phyloP scores from a whole-genome alignment of 2,888 invertebrate genomes.

The Atrina japonica region DNA sequence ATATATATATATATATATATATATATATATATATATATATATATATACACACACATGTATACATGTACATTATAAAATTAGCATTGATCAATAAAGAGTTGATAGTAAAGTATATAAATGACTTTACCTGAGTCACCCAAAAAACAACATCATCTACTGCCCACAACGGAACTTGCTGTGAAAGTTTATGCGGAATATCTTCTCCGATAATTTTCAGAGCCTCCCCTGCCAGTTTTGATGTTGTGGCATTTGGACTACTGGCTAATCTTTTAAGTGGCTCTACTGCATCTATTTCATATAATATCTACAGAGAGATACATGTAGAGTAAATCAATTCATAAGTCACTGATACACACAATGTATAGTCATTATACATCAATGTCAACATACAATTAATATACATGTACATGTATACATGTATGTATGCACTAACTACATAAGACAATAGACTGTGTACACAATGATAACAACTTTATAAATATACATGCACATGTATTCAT shows the following conservation, averaged over 20 bases:
- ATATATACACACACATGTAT: not conserved
- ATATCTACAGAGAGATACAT: conserved; percentile 86
- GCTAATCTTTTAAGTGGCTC: conserved; percentile 97
- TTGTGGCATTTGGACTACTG: conserved; percentile 98
- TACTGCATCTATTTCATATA: conserved; percentile 96
- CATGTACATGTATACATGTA: not conserved
- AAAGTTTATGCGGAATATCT: conserved; percentile 97
- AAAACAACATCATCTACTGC: conserved; percentile 92
- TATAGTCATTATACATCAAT: too few relatives aligned
- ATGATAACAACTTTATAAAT: too few relatives aligned
- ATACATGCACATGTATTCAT: too few relatives aligned
- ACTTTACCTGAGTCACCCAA: conserved; percentile 93
- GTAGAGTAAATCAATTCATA: too few relatives aligned
- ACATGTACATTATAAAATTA: too few relatives aligned
- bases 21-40: too few relatives aligned
- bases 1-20: too few relatives aligned
- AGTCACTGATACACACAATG: too few relatives aligned
- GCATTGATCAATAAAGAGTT: too few relatives aligned
- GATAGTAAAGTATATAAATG: too few relatives aligned
- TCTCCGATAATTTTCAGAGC: conserved; percentile 90
- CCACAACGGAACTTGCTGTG: conserved; percentile 99
- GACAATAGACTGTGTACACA: too few relatives aligned
- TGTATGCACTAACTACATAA: too few relatives aligned
- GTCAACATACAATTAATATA: not conserved
- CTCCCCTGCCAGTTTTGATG: conserved; percentile 93